Evolutionary conservation across 2,888 invertebrate genomes (phyloP), one percentile per base, ranked within the genome.

Genomic region (Hyles lineata): DNA sequence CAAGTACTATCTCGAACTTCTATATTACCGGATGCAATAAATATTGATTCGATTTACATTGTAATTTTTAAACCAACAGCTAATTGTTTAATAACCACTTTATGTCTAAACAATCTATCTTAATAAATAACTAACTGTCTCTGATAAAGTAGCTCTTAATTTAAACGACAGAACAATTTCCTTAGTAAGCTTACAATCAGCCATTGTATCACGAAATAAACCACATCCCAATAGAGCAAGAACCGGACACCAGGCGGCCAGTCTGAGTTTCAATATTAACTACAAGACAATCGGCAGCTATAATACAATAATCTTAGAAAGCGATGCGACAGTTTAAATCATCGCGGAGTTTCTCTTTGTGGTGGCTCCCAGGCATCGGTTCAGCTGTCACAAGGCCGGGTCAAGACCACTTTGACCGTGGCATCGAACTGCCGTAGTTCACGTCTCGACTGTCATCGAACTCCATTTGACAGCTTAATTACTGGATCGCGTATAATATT

Each of bases 321-420:
- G 70, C 61, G 55, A 32, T 43, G 59, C 72, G 62, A 73, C 52
- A 73, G 35, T 70, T 58, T 59, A 6, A 60, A 71, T 71, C 60
- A 60, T 59, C 17, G 35, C 25, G 71, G 19, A 23, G 71, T 71
- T 60, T 67, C 67, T 63, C 72, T 72, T 72, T 11, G 58, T 70
- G 29, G 61, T 58, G 78, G 75, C 75, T 79, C 76, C 76, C 81
- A 86, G 84, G 83, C 87, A 85, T 82, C 85, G 82, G 55, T 77
- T 74, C 79, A 74, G 73, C 81, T 74, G 74, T 75, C 73, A 75
- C 72, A 58, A 77, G 85, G 82, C 84, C 87, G 88, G 91, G 92
- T 92, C 91, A 92, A 91, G 91, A 84, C 77, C 90, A 79, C 29
- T 73, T 60, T 83, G 91, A 76, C 90, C 91, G 83, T 90, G 90